phyloP scores from a whole-genome alignment of 2,113 vertebrate genomes.

The Pholis gunnellus region DNA sequence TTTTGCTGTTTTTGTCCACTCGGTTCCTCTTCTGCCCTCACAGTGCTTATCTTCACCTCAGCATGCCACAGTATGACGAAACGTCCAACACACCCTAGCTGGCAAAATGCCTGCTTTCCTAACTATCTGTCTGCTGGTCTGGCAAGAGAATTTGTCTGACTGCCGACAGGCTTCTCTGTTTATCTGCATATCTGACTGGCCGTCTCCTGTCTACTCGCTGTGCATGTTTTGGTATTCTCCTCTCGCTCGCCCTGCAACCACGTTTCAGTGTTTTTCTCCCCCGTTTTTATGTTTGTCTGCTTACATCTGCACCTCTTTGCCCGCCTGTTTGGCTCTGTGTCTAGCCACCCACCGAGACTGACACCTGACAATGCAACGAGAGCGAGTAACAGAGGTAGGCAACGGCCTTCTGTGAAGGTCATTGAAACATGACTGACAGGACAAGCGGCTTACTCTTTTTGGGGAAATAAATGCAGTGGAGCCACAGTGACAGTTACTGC shows the following conservation, averaged over 20 bases:
- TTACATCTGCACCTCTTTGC: constrained; percentile 49
- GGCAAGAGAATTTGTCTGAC: constrained; percentile 58
- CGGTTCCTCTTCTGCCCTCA: constrained; percentile 26
- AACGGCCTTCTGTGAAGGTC: constrained; percentile 63
- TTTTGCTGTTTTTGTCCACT: constrained; percentile 12
- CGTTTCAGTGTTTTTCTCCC: constrained; percentile 51
- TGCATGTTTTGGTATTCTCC: constrained; percentile 63
- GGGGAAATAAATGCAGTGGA: constrained; percentile 58
- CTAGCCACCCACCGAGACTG: constrained; percentile 63
- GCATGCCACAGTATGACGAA: constrained; percentile 35
- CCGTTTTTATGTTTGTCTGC: constrained; percentile 44
- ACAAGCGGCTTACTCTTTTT: constrained; percentile 58
- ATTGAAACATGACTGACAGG: constrained; percentile 70
- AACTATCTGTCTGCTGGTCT: constrained; percentile 54
- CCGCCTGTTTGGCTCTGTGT: constrained; percentile 44
- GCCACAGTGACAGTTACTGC: constrained; percentile 63
- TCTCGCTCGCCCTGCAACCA: constrained; percentile 46
- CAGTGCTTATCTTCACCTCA: constrained; percentile 48
- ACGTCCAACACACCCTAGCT: constrained; percentile 37
- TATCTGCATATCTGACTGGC: constrained; percentile 72
- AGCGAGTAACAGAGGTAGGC: constrained; percentile 49
- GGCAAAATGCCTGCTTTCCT: constrained; percentile 63
- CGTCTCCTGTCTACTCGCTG: constrained; percentile 51
- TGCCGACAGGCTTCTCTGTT: constrained; percentile 65
- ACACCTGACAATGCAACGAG: constrained; percentile 64